These are phyloP conservation scores for Drepana arcuata DNA, from an alignment of 1,140 invertebrate genomes.

Conservation along the genomic window DNA sequence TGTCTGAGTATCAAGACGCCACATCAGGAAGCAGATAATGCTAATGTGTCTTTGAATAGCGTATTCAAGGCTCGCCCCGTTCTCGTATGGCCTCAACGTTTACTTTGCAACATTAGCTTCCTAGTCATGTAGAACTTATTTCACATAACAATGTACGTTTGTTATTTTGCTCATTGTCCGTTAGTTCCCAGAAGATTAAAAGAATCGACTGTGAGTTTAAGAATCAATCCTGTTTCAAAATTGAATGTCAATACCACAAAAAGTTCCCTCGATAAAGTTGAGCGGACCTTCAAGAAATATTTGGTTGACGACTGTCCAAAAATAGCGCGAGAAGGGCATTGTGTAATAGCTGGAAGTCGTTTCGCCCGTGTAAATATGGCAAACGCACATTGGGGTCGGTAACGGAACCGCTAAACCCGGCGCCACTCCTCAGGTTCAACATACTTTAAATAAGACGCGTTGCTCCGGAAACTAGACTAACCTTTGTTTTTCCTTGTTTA, in stretches of 20 bases:
- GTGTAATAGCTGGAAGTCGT: conserved; percentile 43
- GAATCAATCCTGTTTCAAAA: background rate
- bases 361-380: conserved; percentile 38
- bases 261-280: conserved; percentile 1
- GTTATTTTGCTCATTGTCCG: too few relatives aligned
- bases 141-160: too few relatives aligned
- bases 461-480: conserved; percentile 12
- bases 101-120: conserved; percentile 44
- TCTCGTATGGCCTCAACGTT: conserved; percentile 45
- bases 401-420: conserved; percentile 42
- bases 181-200: too few relatives aligned
- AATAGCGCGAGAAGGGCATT: conserved; percentile 34
- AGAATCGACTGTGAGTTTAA: too few relatives aligned
- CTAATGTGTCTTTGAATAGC: conserved; percentile 63
- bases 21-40: conserved; percentile 61
- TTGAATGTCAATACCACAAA: conserved; percentile 1
- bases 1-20: conserved; percentile 33
- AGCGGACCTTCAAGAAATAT: conserved; percentile 26
- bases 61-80: conserved; percentile 60
- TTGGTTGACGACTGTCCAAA: conserved; percentile 38
- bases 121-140: conserved; percentile 34
- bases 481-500: conserved; percentile 57
- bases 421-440: conserved; percentile 27
- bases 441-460: conserved; percentile 19
- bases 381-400: conserved; percentile 39